Evolutionary conservation across 1,140 invertebrate species (phyloP).

Genomic region (silkworm (Bombyx mori)): DNA sequence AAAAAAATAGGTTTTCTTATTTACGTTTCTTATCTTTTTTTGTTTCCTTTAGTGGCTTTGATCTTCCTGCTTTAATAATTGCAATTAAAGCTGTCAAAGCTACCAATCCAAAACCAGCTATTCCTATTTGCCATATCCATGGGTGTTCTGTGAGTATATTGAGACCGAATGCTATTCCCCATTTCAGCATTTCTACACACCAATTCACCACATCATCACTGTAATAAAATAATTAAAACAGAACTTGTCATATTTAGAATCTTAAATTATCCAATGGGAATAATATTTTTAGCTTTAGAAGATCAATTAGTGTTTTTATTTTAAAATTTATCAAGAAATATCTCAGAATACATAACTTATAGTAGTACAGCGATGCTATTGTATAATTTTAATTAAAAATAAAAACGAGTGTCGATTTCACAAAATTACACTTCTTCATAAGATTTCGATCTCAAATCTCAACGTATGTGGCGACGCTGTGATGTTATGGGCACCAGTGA

Average conservation of each 20-base stretch:
- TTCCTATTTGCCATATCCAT: constrained; percentile 77
- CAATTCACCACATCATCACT: constrained; percentile 80
- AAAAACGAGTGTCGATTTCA: too few relatives aligned
- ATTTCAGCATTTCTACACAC: constrained; percentile 58
- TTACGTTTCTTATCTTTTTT: constrained; percentile 73
- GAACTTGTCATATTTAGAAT: neutral
- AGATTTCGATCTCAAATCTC: too few relatives aligned
- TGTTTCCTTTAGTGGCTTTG: constrained; percentile 59
- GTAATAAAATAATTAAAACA: constrained; percentile 56
- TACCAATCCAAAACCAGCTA: constrained; percentile 73
- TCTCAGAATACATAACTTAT: too few relatives aligned
- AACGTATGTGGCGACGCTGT: too few relatives aligned
- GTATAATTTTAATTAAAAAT: too few relatives aligned
- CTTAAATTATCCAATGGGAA: neutral
- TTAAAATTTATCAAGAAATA: too few relatives aligned
- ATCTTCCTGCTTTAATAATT: constrained; percentile 64
- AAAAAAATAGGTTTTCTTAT: constrained; percentile 18
- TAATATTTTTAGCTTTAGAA: too few relatives aligned
- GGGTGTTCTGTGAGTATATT: constrained; percentile 77
- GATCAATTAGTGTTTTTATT: too few relatives aligned
- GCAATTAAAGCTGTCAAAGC: constrained; percentile 71
- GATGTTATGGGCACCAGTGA: too few relatives aligned
- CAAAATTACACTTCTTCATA: too few relatives aligned
- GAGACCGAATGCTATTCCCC: constrained; percentile 65
- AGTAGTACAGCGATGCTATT: too few relatives aligned